Base-by-base conservation (phyloP, 2,888 invertebrate genomes). In the Yponomeuta malinellus region DNA sequence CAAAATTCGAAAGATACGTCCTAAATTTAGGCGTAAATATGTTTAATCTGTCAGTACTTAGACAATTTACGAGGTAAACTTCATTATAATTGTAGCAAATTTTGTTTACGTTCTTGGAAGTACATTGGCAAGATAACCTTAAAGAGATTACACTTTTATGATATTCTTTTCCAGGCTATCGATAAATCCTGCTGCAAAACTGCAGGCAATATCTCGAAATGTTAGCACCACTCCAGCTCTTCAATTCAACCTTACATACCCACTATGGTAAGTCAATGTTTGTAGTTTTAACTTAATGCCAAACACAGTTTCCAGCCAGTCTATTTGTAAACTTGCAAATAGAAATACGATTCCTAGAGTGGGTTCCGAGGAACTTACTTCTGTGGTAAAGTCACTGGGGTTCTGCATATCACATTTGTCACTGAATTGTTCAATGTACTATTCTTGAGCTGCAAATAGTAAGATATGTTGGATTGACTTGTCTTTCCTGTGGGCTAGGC, bases 211-310 rank as follows among this genome's bases (percentile, higher is more conserved):
- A 70, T 73, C 78, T 72, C 82, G 88, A 73, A 83, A 76, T 77
- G 82, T 92, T 73, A 76, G 77, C 63, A 83, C 86, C 52, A 79
- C 84, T 71, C 74, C 80, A 68, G 77, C 80, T 12, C 72, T 89
- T n/a, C 89, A 88, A 73, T 87, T 92, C 65, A 89, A 82, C 78
- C 79, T 86, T 70, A 87, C 90, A n/a, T 84, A 89, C 72, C 86
- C 84, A 69, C 78, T 91, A 78, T 90, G 91, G 91, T 91, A 80
- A 81, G 84, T 71, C 2, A 12, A 12, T 1, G 52, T 59, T 12
- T 2, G 12, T 59, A 12, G 52, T 15, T 4, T 15, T 59, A 1
- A 43, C 15, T 59, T 15, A 23, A 1, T 59, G 0, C 5, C 12
- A 15, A 59, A 15, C 6, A 59, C 52, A 33, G 33, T 33, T 5